These are phyloP conservation scores for Eclectus roratus DNA, from an alignment of 2,113 vertebrate genomes.

Conservation along the genomic window DNA sequence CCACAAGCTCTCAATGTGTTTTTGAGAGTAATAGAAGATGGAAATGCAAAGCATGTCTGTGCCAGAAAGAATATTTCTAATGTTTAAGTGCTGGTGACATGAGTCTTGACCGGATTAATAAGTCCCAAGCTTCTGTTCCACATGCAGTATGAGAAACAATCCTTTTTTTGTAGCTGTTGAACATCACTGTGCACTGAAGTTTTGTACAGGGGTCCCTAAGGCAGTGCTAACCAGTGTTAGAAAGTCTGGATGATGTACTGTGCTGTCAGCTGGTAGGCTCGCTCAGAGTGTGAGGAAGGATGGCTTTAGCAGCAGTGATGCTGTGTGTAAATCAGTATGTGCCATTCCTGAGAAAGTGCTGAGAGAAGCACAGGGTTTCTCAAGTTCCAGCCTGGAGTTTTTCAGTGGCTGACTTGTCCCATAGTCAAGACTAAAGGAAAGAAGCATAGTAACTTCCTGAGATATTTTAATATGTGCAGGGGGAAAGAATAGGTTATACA, in stretches of 20 bases:
- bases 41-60: not conserved
- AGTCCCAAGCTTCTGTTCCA: not conserved
- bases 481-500: not conserved
- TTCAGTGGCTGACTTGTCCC: not conserved
- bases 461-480: not conserved
- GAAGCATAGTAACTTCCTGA: not conserved
- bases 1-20: not conserved
- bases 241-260: not conserved
- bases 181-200: not conserved
- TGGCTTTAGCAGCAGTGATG: not conserved
- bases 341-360: not conserved
- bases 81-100: not conserved
- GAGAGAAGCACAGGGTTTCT: not conserved
- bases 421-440: not conserved
- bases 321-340: not conserved
- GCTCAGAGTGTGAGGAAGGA: not conserved
- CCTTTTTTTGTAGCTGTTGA: not conserved
- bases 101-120: not conserved
- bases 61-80: not conserved
- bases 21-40: not conserved
- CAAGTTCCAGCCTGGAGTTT: not conserved
- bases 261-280: not conserved
- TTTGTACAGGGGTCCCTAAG: not conserved
- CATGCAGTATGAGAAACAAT: not conserved
- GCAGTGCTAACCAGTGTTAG: not conserved